These are phyloP conservation scores for Rhagoletis zephyria DNA, from an alignment of 1,140 invertebrate genomes.

Conservation along the genomic window DNA sequence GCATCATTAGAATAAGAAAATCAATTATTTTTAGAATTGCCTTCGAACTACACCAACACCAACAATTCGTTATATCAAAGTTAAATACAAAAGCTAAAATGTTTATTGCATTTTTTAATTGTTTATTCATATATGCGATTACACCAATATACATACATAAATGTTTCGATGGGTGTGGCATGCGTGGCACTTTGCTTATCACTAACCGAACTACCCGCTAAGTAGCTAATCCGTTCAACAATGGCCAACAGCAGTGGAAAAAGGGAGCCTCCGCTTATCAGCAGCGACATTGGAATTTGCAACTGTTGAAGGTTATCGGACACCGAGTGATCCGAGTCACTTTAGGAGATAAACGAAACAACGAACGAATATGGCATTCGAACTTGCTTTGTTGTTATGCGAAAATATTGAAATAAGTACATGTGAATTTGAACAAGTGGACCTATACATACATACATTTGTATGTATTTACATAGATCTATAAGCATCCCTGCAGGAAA, in stretches of 20 bases:
- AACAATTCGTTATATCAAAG: conserved; percentile 35
- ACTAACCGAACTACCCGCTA: not conserved
- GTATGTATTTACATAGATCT: too few species aligned
- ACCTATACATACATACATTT: too few species aligned
- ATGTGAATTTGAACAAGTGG: too few species aligned
- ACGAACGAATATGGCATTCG: too few species aligned
- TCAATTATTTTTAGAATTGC: not conserved
- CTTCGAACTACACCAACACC: conserved; percentile 52
- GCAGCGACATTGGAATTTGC: not conserved
- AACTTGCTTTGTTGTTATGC: too few species aligned
- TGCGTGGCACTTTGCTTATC: conserved; percentile 33
- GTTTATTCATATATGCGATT: not conserved
- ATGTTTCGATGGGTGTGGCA: not conserved
- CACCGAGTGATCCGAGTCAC: not conserved
- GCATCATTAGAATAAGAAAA: conserved; percentile 41
- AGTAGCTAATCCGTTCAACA: not conserved
- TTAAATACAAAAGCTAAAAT: not conserved
- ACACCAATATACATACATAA: not conserved
- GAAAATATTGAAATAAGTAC: too few species aligned
- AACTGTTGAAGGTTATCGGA: not conserved
- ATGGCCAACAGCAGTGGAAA: not conserved
- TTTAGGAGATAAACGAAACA: not conserved
- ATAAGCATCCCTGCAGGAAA: too few species aligned
- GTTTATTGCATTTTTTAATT: not conserved
- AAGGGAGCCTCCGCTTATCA: not conserved